These are phyloP conservation scores for Siniperca undulata DNA, from an alignment of 2,797 vertebrate species.

Conservation along the genomic window DNA sequence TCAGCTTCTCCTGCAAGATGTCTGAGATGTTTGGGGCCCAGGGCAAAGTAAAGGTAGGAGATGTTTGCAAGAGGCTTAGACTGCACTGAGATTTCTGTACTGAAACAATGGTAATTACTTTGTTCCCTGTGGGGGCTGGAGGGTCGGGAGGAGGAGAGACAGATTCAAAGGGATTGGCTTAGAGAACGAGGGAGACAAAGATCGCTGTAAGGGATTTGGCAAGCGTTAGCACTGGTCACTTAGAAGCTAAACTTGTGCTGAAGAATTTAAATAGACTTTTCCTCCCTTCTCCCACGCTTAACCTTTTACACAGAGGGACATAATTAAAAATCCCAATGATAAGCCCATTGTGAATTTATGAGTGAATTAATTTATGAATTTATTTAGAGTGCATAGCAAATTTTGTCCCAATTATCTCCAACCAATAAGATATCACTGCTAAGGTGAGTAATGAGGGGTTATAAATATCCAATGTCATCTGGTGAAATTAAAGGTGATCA, in stretches of 20 bases:
- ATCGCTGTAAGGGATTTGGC: constrained; percentile 51
- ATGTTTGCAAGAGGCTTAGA: constrained; percentile 58
- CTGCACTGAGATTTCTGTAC: constrained; percentile 44
- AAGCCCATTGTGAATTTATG: constrained; percentile 68
- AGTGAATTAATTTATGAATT: too few relatives aligned
- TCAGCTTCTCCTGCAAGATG: constrained; percentile 27
- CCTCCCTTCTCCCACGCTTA: constrained; percentile 45
- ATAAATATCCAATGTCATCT: constrained; percentile 63
- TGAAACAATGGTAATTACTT: constrained; percentile 52
- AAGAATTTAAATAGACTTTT: constrained; percentile 41
- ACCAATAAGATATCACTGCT: constrained; percentile 61
- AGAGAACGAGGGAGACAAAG: constrained; percentile 40
- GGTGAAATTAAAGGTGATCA: constrained; percentile 62
- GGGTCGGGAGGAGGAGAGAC: constrained; percentile 44
- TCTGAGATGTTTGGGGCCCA: constrained; percentile 39
- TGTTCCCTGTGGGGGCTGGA: constrained; percentile 48
- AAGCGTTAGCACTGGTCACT: constrained; percentile 15
- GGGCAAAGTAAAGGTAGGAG: constrained; percentile 54
- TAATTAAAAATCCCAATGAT: constrained; percentile 67
- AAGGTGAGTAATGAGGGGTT: constrained; percentile 66
- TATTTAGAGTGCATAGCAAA: too few relatives aligned
- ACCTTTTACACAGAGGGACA: constrained; percentile 60
- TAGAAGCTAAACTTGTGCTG: constrained; percentile 39
- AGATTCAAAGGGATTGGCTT: constrained; percentile 60
- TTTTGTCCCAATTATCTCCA: constrained; percentile 66